Evolutionary conservation across 2,888 invertebrate species (phyloP), one percentile per base, ranked within the genome.

Genomic region (Aelia acuminata): DNA sequence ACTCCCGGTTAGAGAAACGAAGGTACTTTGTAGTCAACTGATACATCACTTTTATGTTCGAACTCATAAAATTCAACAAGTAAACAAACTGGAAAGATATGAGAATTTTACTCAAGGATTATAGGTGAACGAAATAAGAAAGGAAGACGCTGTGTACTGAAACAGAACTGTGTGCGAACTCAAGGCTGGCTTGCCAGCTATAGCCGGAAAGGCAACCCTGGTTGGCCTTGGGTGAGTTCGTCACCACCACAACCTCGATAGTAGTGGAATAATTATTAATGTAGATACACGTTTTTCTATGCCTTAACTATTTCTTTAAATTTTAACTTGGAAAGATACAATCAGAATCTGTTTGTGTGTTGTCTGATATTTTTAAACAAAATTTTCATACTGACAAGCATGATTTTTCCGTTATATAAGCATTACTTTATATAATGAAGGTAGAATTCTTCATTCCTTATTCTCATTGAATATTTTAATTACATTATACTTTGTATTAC

Each of bases 161-260:
- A 47, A 31, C n/a, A 86, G 53, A n/a, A 57, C 53, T n/a, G 5
- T 84, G 88, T 22, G 49, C 80, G 47, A 84, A 50, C 57, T 88
- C 84, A 84, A 80, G 57, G 53, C 57, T 39, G 48, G 48, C 26
- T 63, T 87, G 49, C 43, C 70, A 43, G 49, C 57, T 31, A 43
- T 50, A 80, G 20, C 84, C 57, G 63, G 57, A 63, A 57, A 53
- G 57, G 57, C 70, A 87, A 53, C 47, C 87, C 47, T 53, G 47
- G 47, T 48, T 50, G 50, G 35, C 57, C 57, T 50, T 87, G 47
- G 35, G 49, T 47, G 11, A 22, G 35, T 86, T 86, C 86, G 26
- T 88, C 89, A 88, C 13, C 85, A 48, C 11, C 50, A 20, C 63
- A 70, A 70, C 63, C 48, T 88, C 48, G 43, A 70, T 70, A 70